phyloP scores from a whole-genome alignment of 1,140 invertebrate genomes.

The Anadara kagoshimensis region DNA sequence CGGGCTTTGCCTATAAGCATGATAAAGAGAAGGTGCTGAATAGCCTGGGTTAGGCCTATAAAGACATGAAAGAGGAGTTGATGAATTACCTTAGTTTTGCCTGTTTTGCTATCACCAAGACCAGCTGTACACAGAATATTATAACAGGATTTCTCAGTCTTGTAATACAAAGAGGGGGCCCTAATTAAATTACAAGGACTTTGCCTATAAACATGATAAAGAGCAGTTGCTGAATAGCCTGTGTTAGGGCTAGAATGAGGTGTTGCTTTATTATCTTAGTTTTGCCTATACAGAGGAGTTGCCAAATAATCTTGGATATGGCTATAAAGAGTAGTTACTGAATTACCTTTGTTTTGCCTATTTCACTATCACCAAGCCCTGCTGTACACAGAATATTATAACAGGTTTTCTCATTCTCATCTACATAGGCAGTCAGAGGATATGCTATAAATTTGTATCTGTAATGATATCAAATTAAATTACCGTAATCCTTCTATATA shows the following conservation, averaged over 20 bases:
- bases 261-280: neutral
- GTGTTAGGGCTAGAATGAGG: neutral
- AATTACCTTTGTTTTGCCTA: slow-evolving; percentile 83
- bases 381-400: slow-evolving; percentile 81
- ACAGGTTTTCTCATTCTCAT: slow-evolving; percentile 81
- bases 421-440: slow-evolving; percentile 82
- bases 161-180: no score
- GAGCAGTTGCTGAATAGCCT: neutral
- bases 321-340: neutral
- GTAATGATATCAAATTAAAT: slow-evolving; percentile 48
- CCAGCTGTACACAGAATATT: no score
- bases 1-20: no score
- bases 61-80: no score
- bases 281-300: neutral
- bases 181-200: no score
- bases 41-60: no score
- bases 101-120: no score
- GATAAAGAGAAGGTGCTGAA: no score
- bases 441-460: slow-evolving; percentile 89
- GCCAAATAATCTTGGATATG: neutral
- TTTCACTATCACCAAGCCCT: slow-evolving; percentile 87
- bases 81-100: no score
- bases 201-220: neutral
- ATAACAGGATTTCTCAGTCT: no score
- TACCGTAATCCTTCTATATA: no score